Percentiles rank a stretch among this genome's conserved stretches.
Conservation (phyloP, 2,113 vertebrate genomes). For the Ammospiza nelsoni region DNA sequence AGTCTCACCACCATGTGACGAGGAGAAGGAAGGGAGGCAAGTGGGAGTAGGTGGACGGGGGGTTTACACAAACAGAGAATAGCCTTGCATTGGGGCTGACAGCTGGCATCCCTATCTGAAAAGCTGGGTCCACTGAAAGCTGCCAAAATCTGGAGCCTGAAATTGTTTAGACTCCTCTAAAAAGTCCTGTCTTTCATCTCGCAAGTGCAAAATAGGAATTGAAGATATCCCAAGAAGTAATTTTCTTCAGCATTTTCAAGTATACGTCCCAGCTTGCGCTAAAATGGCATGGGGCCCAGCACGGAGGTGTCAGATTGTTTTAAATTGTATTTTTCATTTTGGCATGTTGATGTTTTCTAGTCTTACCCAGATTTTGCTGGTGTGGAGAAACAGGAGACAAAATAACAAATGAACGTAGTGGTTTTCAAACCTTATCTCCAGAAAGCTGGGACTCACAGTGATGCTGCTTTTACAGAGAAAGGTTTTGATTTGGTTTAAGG, state of each 20-base stretch:
- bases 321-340: constrained; percentile 47
- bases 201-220: constrained; percentile 36
- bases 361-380: constrained; percentile 6
- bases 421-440: not conserved
- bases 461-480: not conserved
- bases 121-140: constrained; percentile 24
- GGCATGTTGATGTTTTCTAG: constrained; percentile 50
- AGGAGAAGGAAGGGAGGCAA: not conserved
- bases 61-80: not conserved
- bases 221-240: constrained; percentile 47
- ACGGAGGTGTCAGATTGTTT: constrained; percentile 45
- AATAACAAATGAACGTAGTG: not conserved
- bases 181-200: constrained; percentile 48
- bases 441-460: not conserved
- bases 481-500: not conserved
- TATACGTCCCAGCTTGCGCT: not conserved
- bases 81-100: not conserved
- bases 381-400: constrained; percentile 7
- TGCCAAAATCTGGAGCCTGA: constrained; percentile 37
- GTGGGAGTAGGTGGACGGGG: not conserved
- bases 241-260: constrained; percentile 41
- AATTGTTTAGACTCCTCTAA: constrained; percentile 47
- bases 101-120: constrained; percentile 29
- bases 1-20: not conserved
- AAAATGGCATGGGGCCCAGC: constrained; percentile 46